Conservation (phyloP, 1,140 invertebrate species). For the Microvelia longipes region DNA sequence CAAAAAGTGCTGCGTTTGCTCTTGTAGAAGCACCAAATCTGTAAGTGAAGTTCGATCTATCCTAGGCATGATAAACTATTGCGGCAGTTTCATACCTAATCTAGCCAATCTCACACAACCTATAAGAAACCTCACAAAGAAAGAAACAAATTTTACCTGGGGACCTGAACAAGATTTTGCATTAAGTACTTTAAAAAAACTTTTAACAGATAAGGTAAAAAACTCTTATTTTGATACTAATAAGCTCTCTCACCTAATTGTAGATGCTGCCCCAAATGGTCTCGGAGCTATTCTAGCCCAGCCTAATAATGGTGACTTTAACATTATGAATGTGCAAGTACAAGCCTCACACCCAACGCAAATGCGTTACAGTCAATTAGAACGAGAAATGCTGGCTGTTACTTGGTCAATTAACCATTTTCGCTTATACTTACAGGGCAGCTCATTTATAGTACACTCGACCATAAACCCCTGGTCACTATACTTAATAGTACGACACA, state of each 20-base stretch:
- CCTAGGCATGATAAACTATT: background rate
- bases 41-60: background rate
- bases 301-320: background rate
- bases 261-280: background rate
- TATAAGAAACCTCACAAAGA: background rate
- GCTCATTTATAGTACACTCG: background rate
- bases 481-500: background rate
- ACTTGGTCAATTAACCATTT: background rate
- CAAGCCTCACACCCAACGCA: background rate
- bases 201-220: background rate
- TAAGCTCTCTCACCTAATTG: background rate
- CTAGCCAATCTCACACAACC: background rate
- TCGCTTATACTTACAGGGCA: background rate
- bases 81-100: background rate
- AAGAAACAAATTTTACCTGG: background rate
- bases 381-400: background rate
- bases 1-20: background rate
- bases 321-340: background rate
- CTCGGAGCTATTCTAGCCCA: background rate
- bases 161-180: background rate
- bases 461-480: background rate
- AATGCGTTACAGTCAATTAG: background rate
- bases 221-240: background rate
- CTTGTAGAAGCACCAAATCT: background rate
- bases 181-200: background rate